Percentiles rank a stretch among this genome's conserved stretches.
Conservation (phyloP, 92 coral and sea anemone genomes). For the Parazoanthus swiftii region DNA sequence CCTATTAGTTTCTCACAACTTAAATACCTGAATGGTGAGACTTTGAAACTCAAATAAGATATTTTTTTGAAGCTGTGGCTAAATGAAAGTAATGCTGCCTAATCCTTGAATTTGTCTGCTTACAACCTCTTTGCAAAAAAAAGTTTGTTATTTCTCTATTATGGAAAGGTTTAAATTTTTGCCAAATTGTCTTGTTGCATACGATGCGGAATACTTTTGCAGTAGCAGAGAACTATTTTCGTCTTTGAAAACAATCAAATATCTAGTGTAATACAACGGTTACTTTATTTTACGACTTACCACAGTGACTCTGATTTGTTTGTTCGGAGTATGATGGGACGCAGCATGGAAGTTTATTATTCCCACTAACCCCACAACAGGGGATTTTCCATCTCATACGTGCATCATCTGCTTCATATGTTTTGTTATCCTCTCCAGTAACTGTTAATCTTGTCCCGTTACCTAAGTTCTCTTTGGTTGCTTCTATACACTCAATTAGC, state of each 20-base stretch:
- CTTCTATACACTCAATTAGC: not conserved
- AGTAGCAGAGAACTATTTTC: not conserved
- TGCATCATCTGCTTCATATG: not conserved
- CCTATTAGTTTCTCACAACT: too few species aligned
- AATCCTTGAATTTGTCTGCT: too few species aligned
- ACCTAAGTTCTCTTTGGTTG: not conserved
- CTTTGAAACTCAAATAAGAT: too few species aligned
- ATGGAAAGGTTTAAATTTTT: too few species aligned
- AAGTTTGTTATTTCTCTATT: too few species aligned
- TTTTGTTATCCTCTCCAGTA: not conserved
- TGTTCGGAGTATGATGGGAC: not conserved
- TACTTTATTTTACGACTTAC: not conserved
- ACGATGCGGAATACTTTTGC: not conserved
- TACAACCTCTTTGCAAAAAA: too few species aligned
- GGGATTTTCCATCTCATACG: not conserved
- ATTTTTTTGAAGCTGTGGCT: too few species aligned
- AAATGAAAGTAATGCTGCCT: too few species aligned
- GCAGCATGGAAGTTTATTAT: not conserved
- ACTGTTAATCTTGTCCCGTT: not conserved
- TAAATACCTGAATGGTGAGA: too few species aligned
- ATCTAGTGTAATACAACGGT: too few species aligned
- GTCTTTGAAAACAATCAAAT: not conserved
- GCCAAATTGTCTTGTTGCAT: too few species aligned
- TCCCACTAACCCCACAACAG: not conserved
- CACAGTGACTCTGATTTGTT: slow-evolving; percentile 2